phyloP scores from a whole-genome alignment of 2,888 invertebrate species.

The Himalopsyche anomala region DNA sequence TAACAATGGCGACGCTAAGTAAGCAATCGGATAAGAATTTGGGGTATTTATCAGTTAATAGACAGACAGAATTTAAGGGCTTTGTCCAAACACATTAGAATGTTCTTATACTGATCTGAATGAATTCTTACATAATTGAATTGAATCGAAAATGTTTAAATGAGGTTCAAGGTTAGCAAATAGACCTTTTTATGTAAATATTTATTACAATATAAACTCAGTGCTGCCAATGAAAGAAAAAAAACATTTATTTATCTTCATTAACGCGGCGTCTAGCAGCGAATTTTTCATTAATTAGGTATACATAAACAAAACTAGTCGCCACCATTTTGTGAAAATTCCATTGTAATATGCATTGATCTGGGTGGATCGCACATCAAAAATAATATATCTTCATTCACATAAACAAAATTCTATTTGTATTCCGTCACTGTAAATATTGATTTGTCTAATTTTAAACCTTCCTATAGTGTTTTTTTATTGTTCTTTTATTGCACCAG shows the following conservation, averaged over 20 bases:
- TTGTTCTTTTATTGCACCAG: not conserved
- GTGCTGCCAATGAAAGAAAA: not conserved
- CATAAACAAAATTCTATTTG: constrained; percentile 11
- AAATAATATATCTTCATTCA: not conserved
- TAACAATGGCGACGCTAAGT: too few species aligned
- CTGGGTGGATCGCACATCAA: not conserved
- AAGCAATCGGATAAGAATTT: too few species aligned
- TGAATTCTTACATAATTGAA: too few species aligned
- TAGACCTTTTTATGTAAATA: too few species aligned
- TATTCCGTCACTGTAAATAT: constrained; percentile 23
- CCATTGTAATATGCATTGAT: not conserved
- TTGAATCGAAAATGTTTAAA: too few species aligned
- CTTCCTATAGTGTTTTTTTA: not conserved
- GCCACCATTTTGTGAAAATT: constrained; percentile 14
- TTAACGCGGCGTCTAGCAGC: constrained; percentile 10
- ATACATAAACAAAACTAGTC: constrained; percentile 19
- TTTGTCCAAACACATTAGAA: too few species aligned
- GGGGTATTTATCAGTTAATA: too few species aligned
- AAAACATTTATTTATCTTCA: not conserved
- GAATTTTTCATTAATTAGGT: too few species aligned
- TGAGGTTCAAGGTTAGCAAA: too few species aligned
- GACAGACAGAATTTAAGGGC: too few species aligned
- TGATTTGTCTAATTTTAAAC: constrained; percentile 11
- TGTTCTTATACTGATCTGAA: too few species aligned
- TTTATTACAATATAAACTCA: not conserved